Evolutionary conservation across 1,140 invertebrate genomes (phyloP), one percentile per base, ranked within the genome.

Genomic region (Anadara kagoshimensis): DNA sequence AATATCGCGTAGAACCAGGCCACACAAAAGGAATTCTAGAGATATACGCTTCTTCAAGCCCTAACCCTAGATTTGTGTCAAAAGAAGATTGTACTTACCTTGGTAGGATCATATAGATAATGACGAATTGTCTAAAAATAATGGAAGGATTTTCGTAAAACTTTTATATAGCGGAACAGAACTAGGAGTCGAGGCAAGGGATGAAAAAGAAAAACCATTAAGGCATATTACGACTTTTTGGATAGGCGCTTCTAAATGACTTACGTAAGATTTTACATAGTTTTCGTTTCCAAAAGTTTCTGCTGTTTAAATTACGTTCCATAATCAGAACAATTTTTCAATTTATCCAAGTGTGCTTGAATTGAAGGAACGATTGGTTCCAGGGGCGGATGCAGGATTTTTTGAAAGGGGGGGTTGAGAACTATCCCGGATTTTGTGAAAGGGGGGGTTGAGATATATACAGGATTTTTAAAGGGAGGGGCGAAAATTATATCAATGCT

Each of bases 131-230:
- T 51, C 47, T 14, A 51, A 16, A 22, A n/a, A 43, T n/a, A 49
- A 61, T 11, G 43, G 63, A 16, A 41, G 16, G 12, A 36, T 76
- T n/a, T 26, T 36, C 20, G 78, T 79, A 5, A 69, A 61, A 20
- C 57, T 79, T 56, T 59, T 70, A 18, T 73, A 73, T n/a, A 67
- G 66, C 11, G 68, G 63, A 24, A 79, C 74, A 49, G 78, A 79
- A 51, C 58, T 79, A 5, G 64, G 47, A 14, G 45, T 79, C 10
- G 63, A 70, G 12, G 78, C 69, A 4, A 66, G 22, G 7, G 57
- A 73, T 12, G n/a, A 49, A 66, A 57, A 14, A 62, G 62, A n/a
- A 61, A 69, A 20, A 54, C 51, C 0, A 26, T 76, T 5, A 45
- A 61, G 36, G 65, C 53, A 57, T 67, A 24, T 5, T 65, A 78